Evolutionary conservation across 2,113 vertebrate genomes (phyloP).

Genomic region (Synodontis membranacea): DNA sequence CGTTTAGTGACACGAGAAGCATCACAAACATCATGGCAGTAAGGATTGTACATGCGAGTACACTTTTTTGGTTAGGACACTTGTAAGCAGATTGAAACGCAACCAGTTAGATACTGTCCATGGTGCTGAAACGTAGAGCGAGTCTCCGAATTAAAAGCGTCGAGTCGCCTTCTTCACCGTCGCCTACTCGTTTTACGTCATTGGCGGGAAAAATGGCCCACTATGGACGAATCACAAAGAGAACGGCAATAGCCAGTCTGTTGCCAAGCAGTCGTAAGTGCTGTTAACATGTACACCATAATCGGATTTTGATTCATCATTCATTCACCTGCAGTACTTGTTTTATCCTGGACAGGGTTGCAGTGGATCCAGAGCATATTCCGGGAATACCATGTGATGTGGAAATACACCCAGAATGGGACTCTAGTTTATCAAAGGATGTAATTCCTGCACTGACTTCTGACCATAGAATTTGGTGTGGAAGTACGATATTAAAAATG

Average conservation of each 20-base stretch:
- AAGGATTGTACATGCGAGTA: not conserved
- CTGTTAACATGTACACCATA: not conserved
- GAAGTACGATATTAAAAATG: not conserved
- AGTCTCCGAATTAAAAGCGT: not conserved
- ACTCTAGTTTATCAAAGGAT: not conserved
- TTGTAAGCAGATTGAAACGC: not conserved
- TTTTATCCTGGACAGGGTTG: not conserved
- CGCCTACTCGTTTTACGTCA: not conserved
- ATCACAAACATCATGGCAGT: no score
- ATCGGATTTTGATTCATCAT: not conserved
- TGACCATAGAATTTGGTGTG: not conserved
- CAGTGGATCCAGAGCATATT: not conserved
- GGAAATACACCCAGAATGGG: not conserved
- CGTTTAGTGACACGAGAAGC: not conserved
- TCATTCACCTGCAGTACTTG: not conserved
- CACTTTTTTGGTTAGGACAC: not conserved
- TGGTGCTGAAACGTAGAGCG: conserved; percentile 60
- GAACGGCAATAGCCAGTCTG: not conserved
- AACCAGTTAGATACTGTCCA: conserved; percentile 61
- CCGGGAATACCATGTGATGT: not conserved
- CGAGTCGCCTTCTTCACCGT: not conserved
- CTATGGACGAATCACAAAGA: not conserved
- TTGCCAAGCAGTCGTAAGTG: not conserved
- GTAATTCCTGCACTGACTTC: not conserved
- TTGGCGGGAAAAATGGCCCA: not conserved